Base-by-base conservation (phyloP, 2,888 invertebrate species). In the Leptopilina syphax region DNA sequence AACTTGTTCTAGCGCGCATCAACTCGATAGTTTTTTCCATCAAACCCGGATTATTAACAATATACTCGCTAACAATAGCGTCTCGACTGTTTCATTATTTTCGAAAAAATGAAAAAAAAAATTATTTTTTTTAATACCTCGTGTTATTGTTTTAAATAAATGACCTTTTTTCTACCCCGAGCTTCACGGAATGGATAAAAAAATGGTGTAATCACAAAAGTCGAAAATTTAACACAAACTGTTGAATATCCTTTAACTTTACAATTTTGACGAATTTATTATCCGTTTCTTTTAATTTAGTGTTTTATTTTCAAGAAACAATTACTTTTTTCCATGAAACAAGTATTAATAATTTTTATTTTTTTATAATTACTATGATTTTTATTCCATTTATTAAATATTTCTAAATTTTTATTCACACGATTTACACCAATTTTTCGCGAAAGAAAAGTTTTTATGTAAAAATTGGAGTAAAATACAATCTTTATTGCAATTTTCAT, bases 1-100 rank as follows among this genome's bases (percentile, higher is more conserved):
- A 86, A 73, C 57, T 73, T 57, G 73, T 57, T 73, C 73, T 13
- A 57, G 73, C 73, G 73, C 73, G 73, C 73, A 57, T 73, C 73
- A 57, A 73, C 57, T 73, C 57, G 73, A 73, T 73, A 73, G 57
- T 73, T 73, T 73, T 50, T 73, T 73, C 57, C 57, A 57, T 34
- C 34, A 8, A 57, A 10, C 27, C 54, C 27, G 9, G 41, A 57
- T 57, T 73, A 57, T 73, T 73, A 54, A 73, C 13, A 73, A 34
- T n/a, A 34, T 34, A 57, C 34, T 57, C n/a, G 24, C 34, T 54
- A 57, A 73, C 27, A 73, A 34, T 57, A n/a, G 54, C 54, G 34
- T 57, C 12, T 57, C 27, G n/a, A 5, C 34, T 9, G 12, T 73
- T 57, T 34, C 34, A n/a, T 34, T 66, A n/a, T 73, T 57, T 41